Conservation (phyloP, 1,140 invertebrate species). For the Atta colombica region DNA sequence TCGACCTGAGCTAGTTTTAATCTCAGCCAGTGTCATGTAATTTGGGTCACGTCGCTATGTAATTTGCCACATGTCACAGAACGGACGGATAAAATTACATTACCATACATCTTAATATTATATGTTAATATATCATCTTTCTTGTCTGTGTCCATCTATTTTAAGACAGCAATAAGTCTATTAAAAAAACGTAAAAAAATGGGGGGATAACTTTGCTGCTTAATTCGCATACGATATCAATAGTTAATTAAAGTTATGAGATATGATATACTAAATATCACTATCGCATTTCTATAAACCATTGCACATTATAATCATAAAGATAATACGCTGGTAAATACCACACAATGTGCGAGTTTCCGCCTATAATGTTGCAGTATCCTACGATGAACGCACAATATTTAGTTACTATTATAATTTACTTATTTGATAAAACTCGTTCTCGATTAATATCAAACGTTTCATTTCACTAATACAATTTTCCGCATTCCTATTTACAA, state of each 20-base stretch:
- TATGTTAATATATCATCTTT: slow-evolving; percentile 9
- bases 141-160: not conserved
- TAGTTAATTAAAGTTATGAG: not conserved
- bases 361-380: not conserved
- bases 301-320: not conserved
- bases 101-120: slow-evolving; percentile 7
- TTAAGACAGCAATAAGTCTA: not conserved
- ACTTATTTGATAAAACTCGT: not conserved
- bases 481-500: slow-evolving; percentile 11
- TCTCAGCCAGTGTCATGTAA: slow-evolving; percentile 42
- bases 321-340: not conserved
- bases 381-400: not conserved
- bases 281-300: not conserved
- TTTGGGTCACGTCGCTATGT: slow-evolving; percentile 44
- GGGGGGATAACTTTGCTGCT: not conserved
- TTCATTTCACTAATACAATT: slow-evolving; percentile 41
- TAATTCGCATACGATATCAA: not conserved
- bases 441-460: slow-evolving; percentile 31
- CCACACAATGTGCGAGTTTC: not conserved
- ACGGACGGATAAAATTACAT: slow-evolving; percentile 25
- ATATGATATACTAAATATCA: not conserved
- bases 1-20: slow-evolving; percentile 18
- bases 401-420: not conserved
- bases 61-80: slow-evolving; percentile 41
- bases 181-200: not conserved